Percentiles rank a stretch among this genome's conserved stretches.
phyloP scores from a whole-genome alignment of 2,113 vertebrate species.

The Dromaius novaehollandiae region DNA sequence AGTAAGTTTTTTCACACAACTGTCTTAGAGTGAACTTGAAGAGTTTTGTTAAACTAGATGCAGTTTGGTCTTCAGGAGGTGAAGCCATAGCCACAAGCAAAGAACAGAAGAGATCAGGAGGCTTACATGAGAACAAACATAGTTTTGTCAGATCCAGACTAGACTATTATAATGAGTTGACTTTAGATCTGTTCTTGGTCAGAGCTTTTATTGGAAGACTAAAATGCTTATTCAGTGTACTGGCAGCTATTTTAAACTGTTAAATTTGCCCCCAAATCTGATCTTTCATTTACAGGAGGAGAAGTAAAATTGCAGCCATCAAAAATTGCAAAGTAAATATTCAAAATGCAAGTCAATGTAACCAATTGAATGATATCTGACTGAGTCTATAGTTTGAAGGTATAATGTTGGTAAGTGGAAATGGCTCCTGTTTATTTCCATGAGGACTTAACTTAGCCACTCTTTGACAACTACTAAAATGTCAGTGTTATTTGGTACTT shows the following conservation, averaged over 20 bases:
- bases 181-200: background rate
- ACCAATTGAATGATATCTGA: background rate
- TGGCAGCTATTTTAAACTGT: background rate
- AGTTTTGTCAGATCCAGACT: slow-evolving; percentile 33
- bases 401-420: background rate
- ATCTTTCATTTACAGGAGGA: background rate
- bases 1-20: background rate
- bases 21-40: background rate
- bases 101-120: background rate
- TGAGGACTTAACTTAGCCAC: background rate
- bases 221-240: background rate
- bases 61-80: background rate
- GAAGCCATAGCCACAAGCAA: background rate
- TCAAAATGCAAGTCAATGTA: background rate
- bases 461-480: background rate
- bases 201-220: background rate
- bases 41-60: background rate
- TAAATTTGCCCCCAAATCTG: background rate
- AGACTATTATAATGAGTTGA: background rate
- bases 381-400: background rate
- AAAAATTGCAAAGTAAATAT: background rate
- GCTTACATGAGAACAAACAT: background rate
- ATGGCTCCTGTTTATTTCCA: background rate
- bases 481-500: background rate
- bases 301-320: background rate